phyloP scores from a whole-genome alignment of 2,113 vertebrate genomes.

The Sula dactylatra region DNA sequence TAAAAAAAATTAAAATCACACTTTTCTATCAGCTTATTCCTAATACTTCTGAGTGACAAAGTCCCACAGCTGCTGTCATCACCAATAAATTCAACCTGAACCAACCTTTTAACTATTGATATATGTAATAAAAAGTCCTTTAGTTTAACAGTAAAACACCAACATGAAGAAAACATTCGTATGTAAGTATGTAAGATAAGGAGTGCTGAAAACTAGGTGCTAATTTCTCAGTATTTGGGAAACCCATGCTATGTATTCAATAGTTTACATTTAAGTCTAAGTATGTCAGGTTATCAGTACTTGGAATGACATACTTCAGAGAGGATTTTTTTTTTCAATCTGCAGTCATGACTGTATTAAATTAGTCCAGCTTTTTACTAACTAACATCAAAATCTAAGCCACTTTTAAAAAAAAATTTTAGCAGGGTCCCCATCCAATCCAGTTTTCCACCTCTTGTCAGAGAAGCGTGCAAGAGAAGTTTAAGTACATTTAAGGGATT shows the following conservation, averaged over 20 bases:
- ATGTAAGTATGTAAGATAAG: fast-evolving
- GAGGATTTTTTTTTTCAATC: background rate
- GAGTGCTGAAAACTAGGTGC: no score
- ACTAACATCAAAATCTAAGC: background rate
- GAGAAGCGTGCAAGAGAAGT: background rate
- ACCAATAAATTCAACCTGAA: background rate
- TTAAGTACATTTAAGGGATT: background rate
- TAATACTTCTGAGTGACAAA: background rate
- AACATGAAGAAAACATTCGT: fast-evolving
- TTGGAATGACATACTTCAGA: background rate
- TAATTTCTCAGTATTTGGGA: background rate
- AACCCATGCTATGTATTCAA: background rate
- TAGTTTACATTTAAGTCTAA: background rate
- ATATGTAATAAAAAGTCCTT: background rate
- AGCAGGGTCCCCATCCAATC: background rate
- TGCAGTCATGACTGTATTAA: background rate
- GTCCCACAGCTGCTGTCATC: background rate
- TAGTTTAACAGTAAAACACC: background rate
- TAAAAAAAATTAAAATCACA: background rate
- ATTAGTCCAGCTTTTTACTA: background rate
- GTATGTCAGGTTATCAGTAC: background rate
- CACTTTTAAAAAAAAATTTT: background rate
- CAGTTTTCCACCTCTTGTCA: background rate
- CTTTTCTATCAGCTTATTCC: background rate
- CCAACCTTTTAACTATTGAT: background rate